These are phyloP conservation scores for Otolemur garnettii DNA, from an alignment of 2,113 vertebrate species.

Conservation along the genomic window DNA sequence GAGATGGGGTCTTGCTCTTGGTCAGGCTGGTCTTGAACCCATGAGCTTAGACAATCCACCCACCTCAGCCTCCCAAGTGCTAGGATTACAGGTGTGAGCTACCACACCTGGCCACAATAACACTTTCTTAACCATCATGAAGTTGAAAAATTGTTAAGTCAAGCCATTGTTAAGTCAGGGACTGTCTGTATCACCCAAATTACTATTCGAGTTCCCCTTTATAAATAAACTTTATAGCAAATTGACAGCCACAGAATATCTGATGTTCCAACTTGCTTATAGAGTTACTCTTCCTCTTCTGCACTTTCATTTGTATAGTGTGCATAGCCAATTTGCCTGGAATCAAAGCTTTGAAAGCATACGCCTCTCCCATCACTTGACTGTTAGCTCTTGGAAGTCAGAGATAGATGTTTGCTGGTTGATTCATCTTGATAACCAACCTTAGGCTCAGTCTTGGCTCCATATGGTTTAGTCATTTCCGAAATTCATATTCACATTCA, in stretches of 20 bases:
- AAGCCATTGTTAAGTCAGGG: not conserved
- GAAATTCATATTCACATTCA: not conserved
- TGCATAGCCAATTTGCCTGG: not conserved
- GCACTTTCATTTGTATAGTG: not conserved
- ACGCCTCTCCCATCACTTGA: not conserved
- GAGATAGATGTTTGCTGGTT: not conserved
- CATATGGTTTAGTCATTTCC: not conserved
- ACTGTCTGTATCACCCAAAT: not conserved
- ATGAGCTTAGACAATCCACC: too few relatives aligned
- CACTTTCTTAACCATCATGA: not conserved
- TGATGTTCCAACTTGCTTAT: not conserved
- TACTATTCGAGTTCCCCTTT: not conserved
- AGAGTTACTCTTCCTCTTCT: constrained; percentile 13
- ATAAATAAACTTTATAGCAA: not conserved
- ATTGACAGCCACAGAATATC: constrained; percentile 37
- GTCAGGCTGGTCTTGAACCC: too few relatives aligned
- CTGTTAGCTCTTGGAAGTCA: constrained; percentile 6
- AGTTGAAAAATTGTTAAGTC: not conserved
- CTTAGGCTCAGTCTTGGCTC: not conserved
- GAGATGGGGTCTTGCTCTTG: too few relatives aligned
- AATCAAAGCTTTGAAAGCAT: not conserved
- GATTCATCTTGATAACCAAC: constrained; percentile 11
- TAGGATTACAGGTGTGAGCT: too few relatives aligned
- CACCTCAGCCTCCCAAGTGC: too few relatives aligned
- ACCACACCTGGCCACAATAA: not conserved